A percentile compares a stretch with the other conserved stretches of the same genome.
These are phyloP conservation scores for Onchidella celtica DNA, from an alignment of 2,888 invertebrate species.

Conservation along the genomic window DNA sequence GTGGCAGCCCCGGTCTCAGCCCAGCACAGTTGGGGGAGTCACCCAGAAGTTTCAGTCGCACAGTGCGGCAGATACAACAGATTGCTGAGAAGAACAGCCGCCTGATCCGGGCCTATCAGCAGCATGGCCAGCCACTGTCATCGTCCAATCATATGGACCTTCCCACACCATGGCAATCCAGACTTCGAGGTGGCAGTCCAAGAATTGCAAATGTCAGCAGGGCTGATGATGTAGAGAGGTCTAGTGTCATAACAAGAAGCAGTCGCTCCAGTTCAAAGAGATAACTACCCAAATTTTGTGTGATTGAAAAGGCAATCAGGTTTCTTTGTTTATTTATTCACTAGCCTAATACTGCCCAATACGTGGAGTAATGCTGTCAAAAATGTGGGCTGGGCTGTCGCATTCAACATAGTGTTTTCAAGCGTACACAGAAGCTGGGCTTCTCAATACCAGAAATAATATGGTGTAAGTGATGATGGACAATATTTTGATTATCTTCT, in stretches of 20 bases:
- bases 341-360: too few species aligned
- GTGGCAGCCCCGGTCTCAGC: conserved; percentile 17
- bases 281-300: too few species aligned
- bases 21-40: conserved; percentile 55
- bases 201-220: neutral
- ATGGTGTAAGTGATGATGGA: too few species aligned
- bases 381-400: too few species aligned
- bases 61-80: conserved; percentile 55
- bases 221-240: neutral
- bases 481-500: too few species aligned
- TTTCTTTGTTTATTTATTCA: too few species aligned
- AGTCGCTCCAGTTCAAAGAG: neutral
- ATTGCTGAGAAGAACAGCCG: conserved; percentile 57
- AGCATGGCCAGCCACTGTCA: neutral
- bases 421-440: too few species aligned
- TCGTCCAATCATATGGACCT: neutral
- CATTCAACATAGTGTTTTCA: too few species aligned
- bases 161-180: neutral
- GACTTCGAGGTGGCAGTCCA: neutral
- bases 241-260: conserved; percentile 11
- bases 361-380: too few species aligned
- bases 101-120: conserved; percentile 49
- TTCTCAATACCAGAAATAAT: too few species aligned
- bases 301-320: too few species aligned
- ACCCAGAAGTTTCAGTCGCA: conserved; percentile 55